Conservation (phyloP, 2,113 vertebrate species). For the Zapornia atra region DNA sequence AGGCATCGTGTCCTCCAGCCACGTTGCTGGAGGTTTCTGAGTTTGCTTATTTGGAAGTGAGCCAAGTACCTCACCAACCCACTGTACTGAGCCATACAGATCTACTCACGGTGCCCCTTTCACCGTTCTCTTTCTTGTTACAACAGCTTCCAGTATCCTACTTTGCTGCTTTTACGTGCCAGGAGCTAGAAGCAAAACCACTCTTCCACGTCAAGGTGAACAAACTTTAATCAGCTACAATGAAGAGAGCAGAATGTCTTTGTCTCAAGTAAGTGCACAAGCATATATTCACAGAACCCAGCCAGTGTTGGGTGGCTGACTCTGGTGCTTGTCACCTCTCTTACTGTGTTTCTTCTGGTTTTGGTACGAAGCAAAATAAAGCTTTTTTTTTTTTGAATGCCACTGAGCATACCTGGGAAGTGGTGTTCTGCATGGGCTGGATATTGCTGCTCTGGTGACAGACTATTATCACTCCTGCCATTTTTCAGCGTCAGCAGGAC, state of each 20-base stretch:
- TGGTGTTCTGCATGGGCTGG: not conserved
- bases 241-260: not conserved
- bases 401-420: not conserved
- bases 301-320: not conserved
- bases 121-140: not conserved
- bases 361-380: not conserved
- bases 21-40: not conserved
- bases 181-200: not conserved
- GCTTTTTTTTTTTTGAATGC: not conserved
- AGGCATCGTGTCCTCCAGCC: not conserved
- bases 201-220: not conserved
- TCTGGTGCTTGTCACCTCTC: not conserved
- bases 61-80: not conserved
- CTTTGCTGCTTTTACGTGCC: not conserved
- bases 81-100: not conserved
- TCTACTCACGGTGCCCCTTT: not conserved
- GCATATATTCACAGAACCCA: not conserved
- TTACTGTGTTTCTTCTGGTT: not conserved
- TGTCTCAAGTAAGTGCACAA: constrained; percentile 6
- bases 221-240: constrained; percentile 65
- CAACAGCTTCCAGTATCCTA: not conserved
- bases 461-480: not conserved
- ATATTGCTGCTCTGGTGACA: not conserved
- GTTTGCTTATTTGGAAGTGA: not conserved
- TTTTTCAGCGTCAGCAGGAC: not conserved